Conservation (phyloP, 2,113 vertebrate genomes). For the Sebastes schlegelii region DNA sequence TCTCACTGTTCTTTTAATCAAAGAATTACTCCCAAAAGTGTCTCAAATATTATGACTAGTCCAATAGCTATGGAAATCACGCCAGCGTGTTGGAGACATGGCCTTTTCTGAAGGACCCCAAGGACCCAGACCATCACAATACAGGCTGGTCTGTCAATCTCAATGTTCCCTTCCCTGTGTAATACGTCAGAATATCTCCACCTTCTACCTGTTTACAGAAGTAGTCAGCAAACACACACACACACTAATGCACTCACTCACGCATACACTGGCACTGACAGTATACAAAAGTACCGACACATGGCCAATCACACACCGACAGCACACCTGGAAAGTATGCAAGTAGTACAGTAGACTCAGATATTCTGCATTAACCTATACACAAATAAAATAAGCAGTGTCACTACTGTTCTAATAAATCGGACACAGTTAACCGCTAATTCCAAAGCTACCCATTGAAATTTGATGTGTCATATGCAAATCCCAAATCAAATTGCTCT, state of each 20-base stretch:
- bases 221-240: neutral
- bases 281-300: neutral
- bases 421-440: neutral
- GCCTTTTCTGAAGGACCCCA: conserved; percentile 67
- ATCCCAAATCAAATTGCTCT: neutral
- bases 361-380: neutral
- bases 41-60: conserved; percentile 60
- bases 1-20: conserved; percentile 57
- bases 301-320: neutral
- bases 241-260: neutral
- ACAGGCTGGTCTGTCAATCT: conserved; percentile 68
- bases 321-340: neutral
- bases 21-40: conserved; percentile 64
- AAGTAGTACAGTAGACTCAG: neutral
- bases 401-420: neutral
- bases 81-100: conserved; percentile 50
- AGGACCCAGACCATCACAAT: conserved; percentile 70
- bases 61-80: conserved; percentile 74
- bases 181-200: conserved; percentile 50
- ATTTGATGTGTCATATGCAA: neutral
- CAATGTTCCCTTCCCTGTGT: conserved; percentile 39
- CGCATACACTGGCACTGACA: neutral
- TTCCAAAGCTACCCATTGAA: neutral
- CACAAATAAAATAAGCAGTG: neutral
- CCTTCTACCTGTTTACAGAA: conserved; percentile 21